A percentile compares a stretch with the other conserved stretches of the same genome.
phyloP scores from a whole-genome alignment of 2,888 invertebrate genomes.

The Agriopis leucophaearia region DNA sequence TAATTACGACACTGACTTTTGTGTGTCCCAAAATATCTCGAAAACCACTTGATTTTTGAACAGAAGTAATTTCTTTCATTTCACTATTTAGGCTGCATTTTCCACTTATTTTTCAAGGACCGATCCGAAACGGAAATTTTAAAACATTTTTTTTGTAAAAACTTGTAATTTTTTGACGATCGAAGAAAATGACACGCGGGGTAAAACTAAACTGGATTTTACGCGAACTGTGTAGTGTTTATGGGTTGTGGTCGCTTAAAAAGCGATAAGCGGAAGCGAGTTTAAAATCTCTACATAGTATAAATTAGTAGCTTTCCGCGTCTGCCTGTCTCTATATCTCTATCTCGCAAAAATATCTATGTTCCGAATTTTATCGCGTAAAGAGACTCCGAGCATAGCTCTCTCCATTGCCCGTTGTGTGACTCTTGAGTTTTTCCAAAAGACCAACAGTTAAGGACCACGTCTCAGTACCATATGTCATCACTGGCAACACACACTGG shows the following conservation, averaged over 20 bases:
- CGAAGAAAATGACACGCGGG: constrained; percentile 17
- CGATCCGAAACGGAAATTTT: constrained; percentile 23
- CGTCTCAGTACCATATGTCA: too few relatives aligned
- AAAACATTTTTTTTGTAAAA: constrained; percentile 20
- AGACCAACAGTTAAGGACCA: too few relatives aligned
- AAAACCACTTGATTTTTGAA: background rate
- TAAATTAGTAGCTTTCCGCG: too few relatives aligned
- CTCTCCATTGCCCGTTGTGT: too few relatives aligned
- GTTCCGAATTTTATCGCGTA: too few relatives aligned
- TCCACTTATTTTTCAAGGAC: constrained; percentile 22
- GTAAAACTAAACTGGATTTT: constrained; percentile 36
- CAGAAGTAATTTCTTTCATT: background rate
- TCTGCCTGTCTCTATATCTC: too few relatives aligned
- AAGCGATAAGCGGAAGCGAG: constrained; percentile 25
- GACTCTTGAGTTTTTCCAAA: too few relatives aligned
- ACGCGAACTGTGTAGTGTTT: constrained; percentile 14
- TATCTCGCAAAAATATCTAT: too few relatives aligned
- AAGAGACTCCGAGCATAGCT: too few relatives aligned
- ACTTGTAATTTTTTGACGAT: constrained; percentile 36
- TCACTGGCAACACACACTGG: too few relatives aligned
- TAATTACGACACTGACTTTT: background rate
- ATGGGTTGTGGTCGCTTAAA: constrained; percentile 14
- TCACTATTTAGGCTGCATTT: constrained; percentile 17
- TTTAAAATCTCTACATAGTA: too few relatives aligned
- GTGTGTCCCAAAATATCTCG: background rate